Evolutionary conservation across 1,140 invertebrate genomes (phyloP).

Genomic region (Musca domestica): DNA sequence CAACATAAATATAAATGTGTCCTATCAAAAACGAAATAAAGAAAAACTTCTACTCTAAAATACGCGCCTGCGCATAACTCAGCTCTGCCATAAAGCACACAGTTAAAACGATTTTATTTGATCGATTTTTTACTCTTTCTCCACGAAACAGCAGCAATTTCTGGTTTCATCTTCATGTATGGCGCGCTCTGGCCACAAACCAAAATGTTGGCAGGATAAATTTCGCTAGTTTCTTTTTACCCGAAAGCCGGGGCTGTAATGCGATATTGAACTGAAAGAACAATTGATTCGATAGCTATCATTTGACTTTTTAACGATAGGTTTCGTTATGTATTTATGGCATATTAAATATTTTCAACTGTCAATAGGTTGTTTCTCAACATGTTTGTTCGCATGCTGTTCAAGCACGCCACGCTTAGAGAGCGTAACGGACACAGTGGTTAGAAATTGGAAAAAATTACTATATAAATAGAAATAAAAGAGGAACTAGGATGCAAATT

Average conservation of each 20-base stretch:
- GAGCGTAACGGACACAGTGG: no score
- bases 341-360: conserved; percentile 18
- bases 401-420: no score
- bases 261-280: conserved; percentile 2
- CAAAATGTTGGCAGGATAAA: not conserved
- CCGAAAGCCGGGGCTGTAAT: not conserved
- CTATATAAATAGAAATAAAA: no score
- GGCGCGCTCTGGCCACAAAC: not conserved
- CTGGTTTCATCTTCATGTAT: no score
- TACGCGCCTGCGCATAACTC: no score
- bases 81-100: no score
- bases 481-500: no score
- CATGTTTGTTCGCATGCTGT: no score
- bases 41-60: no score
- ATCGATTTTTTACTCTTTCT: conserved; percentile 1
- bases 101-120: not conserved
- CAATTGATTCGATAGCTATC: conserved; percentile 13
- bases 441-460: no score
- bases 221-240: not conserved
- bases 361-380: not conserved
- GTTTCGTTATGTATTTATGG: conserved; percentile 17
- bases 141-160: no score
- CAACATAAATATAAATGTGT: conserved; percentile 5
- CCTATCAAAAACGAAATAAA: not conserved
- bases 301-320: conserved; percentile 19